These are phyloP conservation scores for Pyralis farinalis DNA, from an alignment of 2,888 invertebrate species.

Conservation along the genomic window DNA sequence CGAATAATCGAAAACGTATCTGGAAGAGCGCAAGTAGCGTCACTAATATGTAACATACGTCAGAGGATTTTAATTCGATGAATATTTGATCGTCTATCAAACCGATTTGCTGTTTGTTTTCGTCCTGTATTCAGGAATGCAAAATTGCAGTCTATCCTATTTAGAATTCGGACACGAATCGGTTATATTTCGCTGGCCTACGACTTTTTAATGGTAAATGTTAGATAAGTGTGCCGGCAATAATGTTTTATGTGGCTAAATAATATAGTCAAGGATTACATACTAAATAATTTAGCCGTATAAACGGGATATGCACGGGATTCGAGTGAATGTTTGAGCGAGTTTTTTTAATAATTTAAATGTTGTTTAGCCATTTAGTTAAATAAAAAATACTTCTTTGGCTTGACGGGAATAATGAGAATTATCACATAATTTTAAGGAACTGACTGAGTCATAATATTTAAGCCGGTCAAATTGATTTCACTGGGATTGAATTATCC, in stretches of 20 bases:
- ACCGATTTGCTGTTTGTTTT: not conserved
- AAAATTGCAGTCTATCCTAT: not conserved
- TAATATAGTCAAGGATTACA: too few relatives aligned
- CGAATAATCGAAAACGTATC: too few relatives aligned
- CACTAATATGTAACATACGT: too few relatives aligned
- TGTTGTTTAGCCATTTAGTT: not conserved
- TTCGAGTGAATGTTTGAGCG: slow-evolving; percentile 5
- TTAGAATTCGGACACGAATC: not conserved
- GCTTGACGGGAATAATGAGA: slow-evolving; percentile 4
- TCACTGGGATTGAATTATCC: not conserved
- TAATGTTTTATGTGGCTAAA: too few relatives aligned
- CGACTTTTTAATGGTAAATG: slow-evolving; percentile 5
- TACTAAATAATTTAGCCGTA: too few relatives aligned
- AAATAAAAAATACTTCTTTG: not conserved
- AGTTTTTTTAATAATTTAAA: slow-evolving; percentile 6
- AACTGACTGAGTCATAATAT: slow-evolving; percentile 70
- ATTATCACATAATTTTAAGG: slow-evolving; percentile 44
- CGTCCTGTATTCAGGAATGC: not conserved
- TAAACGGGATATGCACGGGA: slow-evolving; percentile 2
- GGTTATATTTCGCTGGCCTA: slow-evolving; percentile 4
- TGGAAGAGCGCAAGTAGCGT: too few relatives aligned
- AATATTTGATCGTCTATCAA: too few relatives aligned
- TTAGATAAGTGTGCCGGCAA: not conserved
- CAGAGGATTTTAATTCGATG: too few relatives aligned
- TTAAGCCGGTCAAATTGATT: slow-evolving; percentile 14